These are phyloP conservation scores for Pammene aurita DNA, from an alignment of 2,888 invertebrate genomes.

Conservation along the genomic window DNA sequence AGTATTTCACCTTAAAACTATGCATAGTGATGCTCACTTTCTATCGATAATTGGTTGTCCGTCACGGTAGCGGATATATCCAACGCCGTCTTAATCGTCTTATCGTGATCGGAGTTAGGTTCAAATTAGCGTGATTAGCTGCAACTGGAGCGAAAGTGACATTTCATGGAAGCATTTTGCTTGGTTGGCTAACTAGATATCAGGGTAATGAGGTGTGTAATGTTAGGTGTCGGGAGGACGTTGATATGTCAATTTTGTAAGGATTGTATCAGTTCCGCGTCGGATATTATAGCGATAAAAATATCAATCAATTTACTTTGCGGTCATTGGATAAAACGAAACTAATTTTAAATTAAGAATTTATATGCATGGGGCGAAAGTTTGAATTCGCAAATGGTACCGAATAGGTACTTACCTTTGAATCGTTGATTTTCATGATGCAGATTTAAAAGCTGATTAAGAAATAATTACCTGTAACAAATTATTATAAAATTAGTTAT, in stretches of 20 bases:
- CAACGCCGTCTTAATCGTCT: background rate
- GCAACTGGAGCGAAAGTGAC: constrained; percentile 33
- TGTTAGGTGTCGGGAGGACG: constrained; percentile 6
- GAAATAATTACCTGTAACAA: constrained; percentile 32
- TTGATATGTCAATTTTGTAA: constrained; percentile 3
- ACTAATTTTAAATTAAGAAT: background rate
- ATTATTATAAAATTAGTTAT: background rate
- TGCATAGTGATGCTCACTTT: constrained; percentile 44
- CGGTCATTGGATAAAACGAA: background rate
- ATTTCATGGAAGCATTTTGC: constrained; percentile 31
- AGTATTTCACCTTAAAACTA: constrained; percentile 26
- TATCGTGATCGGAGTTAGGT: background rate
- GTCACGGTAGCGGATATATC: constrained; percentile 44
- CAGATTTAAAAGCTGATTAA: background rate
- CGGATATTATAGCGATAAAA: background rate
- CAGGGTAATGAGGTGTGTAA: constrained; percentile 39
- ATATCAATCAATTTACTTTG: background rate
- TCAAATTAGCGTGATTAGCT: background rate
- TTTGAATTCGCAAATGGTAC: background rate
- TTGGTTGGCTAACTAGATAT: constrained; percentile 30
- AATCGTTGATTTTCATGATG: background rate
- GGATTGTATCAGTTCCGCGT: constrained; percentile 5
- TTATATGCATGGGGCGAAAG: background rate
- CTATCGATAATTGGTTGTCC: constrained; percentile 44
- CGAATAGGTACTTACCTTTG: background rate